phyloP scores from a whole-genome alignment of 2,113 vertebrate genomes.

The Falco punctatus region DNA sequence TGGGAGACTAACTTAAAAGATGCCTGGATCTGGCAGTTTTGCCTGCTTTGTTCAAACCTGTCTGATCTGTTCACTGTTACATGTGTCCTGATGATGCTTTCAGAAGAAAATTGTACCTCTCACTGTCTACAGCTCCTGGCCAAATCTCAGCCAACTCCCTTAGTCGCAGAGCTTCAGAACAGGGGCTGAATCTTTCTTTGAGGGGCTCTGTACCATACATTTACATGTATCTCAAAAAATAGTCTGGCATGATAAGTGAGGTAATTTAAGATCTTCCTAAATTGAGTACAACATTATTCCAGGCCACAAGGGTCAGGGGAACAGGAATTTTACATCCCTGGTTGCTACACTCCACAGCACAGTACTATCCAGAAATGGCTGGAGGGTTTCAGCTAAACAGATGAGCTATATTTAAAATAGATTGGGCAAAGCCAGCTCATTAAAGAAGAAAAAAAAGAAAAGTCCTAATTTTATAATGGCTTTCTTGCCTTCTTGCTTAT shows the following conservation, averaged over 20 bases:
- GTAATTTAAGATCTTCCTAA: constrained; percentile 11
- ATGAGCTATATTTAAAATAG: constrained; percentile 29
- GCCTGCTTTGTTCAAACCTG: constrained; percentile 14
- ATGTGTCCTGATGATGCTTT: neutral
- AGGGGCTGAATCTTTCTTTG: neutral
- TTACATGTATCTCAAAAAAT: neutral
- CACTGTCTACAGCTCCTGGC: neutral
- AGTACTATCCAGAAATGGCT: neutral
- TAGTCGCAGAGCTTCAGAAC: neutral
- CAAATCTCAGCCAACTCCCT: neutral
- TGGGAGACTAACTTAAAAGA: neutral
- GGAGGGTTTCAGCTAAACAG: constrained; percentile 18
- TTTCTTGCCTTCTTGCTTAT: constrained; percentile 15
- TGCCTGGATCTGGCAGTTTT: neutral
- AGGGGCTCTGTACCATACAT: neutral
- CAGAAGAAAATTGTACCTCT: neutral
- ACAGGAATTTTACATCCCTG: neutral
- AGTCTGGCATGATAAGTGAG: neutral
- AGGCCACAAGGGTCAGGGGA: neutral
- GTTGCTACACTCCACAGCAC: neutral
- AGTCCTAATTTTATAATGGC: constrained; percentile 28
- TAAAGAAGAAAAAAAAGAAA: neutral
- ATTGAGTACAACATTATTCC: neutral
- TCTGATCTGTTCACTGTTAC: constrained; percentile 4
- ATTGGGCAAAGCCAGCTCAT: constrained; percentile 32